Evolutionary conservation across 2,888 invertebrate genomes (phyloP), one percentile per base, ranked within the genome.

Genomic region (Didymodactylos carnosus): DNA sequence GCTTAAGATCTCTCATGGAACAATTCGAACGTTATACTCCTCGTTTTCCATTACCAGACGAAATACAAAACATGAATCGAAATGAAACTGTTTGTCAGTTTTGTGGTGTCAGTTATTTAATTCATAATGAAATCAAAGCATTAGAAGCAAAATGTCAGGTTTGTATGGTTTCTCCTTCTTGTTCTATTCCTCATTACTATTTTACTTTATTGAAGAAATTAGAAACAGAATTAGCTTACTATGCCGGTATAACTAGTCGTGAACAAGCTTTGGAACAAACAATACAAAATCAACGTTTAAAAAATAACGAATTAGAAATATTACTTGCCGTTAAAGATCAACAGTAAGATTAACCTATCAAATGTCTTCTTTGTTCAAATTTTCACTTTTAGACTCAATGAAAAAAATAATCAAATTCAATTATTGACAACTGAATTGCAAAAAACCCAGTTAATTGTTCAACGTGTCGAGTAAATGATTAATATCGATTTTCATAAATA

Each of bases 21-120:
- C 62, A 35, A 35, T 73, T 73, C 39, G 75, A 77, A 41, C 75
- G 70, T 39, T 77, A 77, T 74, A 41, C 72, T 25, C 79, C 79
- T n/a, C 76, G 77, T 39, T 81, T 83, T 77, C 83, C 83, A 5
- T 78, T 83, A 27, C 83, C 83, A 4, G 80, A 80, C 40, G 81
- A 79, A 51, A 81, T 83, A 19, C 79, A 79, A 53, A 79, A 80
- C 71, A 81, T 83, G 81, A 76, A 78, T 16, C 75, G 80, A 49
- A 80, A 81, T 76, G 82, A 83, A 39, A 83, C 83, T 0, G 78
- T 82, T 1, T 81, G 81, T 76, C 79, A 81, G 76, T 83, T 81
- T 76, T 83, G 83, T 78, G 83, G 83, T 7, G 82, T 83, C 1
- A 82, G 82, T 75, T 83, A 83, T 74, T 78, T 83, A n/a, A 83